Evolutionary conservation across 2,888 invertebrate species (phyloP), one percentile per base, ranked within the genome.

Genomic region (Hirtodrosophila alboralis): DNA sequence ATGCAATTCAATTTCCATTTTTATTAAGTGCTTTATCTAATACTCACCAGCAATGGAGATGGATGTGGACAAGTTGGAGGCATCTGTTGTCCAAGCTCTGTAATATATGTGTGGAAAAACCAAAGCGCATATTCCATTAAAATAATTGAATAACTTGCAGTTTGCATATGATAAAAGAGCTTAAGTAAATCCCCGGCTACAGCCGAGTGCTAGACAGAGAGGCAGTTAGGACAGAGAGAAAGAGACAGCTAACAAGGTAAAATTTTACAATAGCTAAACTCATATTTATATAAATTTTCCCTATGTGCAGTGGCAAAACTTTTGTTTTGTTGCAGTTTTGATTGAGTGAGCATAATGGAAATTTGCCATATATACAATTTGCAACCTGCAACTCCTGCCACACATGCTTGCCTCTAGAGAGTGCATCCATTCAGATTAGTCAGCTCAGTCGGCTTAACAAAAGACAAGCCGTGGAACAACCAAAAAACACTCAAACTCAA

Each of bases 61-160:
- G 23, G 30, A 40, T 48, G 31, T 5, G 27, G 12, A 26, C 18
- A 8, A 37, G 34, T 38, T 30, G 45, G 16, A 30, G 47, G 27
- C 57, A 34, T 14, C 37, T 53, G 53, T 18, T n/a, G 30, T 40
- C 23, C 27, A 6, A 37, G 30, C 28, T 40, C 41, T 51, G 52
- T 38, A 41, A 60, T 48, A 56, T 52, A 61, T 62, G 67, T n/a
- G n/a, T n/a, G n/a, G n/a, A 63, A 75, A 74, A 58, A 48, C 41
- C 58, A 51, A 60, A 60, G 48, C 52, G 52, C 30, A 65, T 71
- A 73, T 81, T 76, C 79, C 68, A 84, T 86, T 84, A 84, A 77
- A 84, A 77, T 84, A 86, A 81, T 84, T 86, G 79, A 84, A 86
- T 86, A 81, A 81, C 68, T 86, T 86, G 59, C 63, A 70, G 65